phyloP scores from a whole-genome alignment of 2,888 invertebrate species.

The Nephrotoma flavescens region DNA sequence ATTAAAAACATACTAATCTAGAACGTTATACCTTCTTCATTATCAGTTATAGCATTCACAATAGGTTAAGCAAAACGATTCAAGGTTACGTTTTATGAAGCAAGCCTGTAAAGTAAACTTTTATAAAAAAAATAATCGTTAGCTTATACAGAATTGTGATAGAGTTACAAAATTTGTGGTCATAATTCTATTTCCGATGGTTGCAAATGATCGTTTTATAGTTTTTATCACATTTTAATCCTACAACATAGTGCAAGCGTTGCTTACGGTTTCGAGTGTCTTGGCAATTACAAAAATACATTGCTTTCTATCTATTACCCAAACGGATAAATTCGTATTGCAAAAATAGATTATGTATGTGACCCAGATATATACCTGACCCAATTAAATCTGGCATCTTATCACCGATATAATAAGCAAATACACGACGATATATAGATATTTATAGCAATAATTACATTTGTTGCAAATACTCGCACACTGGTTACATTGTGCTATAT shows the following conservation, averaged over 20 bases:
- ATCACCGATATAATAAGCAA: background rate
- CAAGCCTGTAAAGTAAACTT: too few species aligned
- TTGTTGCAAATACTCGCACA: background rate
- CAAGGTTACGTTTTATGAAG: too few species aligned
- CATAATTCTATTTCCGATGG: background rate
- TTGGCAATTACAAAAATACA: background rate
- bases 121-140: too few species aligned
- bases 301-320: background rate
- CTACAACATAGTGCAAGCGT: background rate
- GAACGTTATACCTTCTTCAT: too few species aligned
- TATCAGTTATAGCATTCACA: too few species aligned
- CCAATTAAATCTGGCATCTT: background rate
- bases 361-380: background rate
- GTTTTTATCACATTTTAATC: background rate
- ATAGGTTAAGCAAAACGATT: too few species aligned
- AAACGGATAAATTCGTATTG: background rate
- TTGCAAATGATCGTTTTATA: background rate
- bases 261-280: background rate
- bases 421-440: background rate
- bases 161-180: background rate
- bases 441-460: background rate
- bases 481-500: background rate
- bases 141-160: background rate
- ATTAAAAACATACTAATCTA: too few species aligned
- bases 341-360: background rate